Conservation (phyloP, 2,888 invertebrate species). For the Melinaea menophilus region DNA sequence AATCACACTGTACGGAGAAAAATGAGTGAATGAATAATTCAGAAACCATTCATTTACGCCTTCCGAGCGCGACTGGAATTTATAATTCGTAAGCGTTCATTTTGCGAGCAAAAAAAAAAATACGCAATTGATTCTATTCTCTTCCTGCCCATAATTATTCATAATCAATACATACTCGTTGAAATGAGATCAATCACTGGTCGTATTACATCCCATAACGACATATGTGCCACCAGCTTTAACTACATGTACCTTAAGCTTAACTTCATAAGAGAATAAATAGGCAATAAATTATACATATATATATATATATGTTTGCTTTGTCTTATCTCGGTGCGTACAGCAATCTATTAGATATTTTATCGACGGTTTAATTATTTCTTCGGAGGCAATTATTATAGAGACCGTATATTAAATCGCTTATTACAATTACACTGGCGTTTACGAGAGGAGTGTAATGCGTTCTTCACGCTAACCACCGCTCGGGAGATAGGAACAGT, state of each 20-base stretch:
- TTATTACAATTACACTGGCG: slow-evolving; percentile 23
- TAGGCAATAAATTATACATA: no score
- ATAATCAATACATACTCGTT: neutral
- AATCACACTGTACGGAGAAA: neutral
- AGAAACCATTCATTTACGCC: slow-evolving; percentile 7
- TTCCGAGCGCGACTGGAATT: neutral
- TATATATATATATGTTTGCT: neutral
- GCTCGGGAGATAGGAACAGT: no score
- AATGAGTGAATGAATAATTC: slow-evolving; percentile 4
- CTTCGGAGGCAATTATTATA: slow-evolving; percentile 34
- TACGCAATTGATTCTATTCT: neutral
- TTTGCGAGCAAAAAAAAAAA: neutral
- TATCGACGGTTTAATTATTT: slow-evolving; percentile 44
- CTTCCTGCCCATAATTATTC: slow-evolving; percentile 6
- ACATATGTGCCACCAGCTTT: neutral
- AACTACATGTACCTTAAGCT: no score
- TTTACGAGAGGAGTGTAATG: slow-evolving; percentile 21
- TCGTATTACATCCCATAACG: neutral
- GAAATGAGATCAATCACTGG: slow-evolving; percentile 1
- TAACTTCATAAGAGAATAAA: no score
- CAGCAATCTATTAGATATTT: slow-evolving; percentile 33
- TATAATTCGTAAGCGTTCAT: neutral
- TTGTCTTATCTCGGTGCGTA: no score
- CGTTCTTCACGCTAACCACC: slow-evolving; percentile 7
- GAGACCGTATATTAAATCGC: slow-evolving; percentile 18